phyloP scores from a whole-genome alignment of 2,888 invertebrate genomes.

The Magallana nippona region DNA sequence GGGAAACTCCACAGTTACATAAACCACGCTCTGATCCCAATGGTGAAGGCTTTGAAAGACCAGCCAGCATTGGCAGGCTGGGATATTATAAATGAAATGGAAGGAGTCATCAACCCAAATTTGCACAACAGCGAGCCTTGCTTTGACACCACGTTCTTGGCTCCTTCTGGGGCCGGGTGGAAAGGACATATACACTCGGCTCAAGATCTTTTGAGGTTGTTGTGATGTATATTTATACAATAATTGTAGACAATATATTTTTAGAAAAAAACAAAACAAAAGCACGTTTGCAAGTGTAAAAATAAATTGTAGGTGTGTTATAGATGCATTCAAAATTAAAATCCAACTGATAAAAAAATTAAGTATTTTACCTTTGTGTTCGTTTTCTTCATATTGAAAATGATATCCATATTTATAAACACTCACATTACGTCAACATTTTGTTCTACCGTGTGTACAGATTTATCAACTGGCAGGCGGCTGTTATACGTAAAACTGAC shows the following conservation, averaged over 20 bases:
- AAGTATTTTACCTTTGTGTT: no score
- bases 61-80: constrained; percentile 63
- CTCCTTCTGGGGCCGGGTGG: constrained; percentile 60
- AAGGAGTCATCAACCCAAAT: constrained; percentile 55
- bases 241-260: no score
- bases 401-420: no score
- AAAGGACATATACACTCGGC: constrained; percentile 51
- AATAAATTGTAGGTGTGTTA: no score
- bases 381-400: no score
- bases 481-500: constrained; percentile 59
- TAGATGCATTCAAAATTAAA: no score
- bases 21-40: constrained; percentile 60
- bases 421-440: no score
- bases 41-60: constrained; percentile 58
- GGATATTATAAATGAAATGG: constrained; percentile 66
- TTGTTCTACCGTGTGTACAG: constrained; percentile 41
- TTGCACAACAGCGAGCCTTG: constrained; percentile 54
- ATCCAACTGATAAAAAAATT: no score
- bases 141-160: constrained; percentile 56
- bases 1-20: constrained; percentile 61
- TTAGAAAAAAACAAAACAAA: no score
- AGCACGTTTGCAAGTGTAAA: no score
- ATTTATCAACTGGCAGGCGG: constrained; percentile 66
- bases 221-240: no score
- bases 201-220: constrained; percentile 50